A percentile compares a stretch with the other conserved stretches of the same genome.
phyloP scores from a whole-genome alignment of 2,113 vertebrate species.

The Laticauda laticaudata region DNA sequence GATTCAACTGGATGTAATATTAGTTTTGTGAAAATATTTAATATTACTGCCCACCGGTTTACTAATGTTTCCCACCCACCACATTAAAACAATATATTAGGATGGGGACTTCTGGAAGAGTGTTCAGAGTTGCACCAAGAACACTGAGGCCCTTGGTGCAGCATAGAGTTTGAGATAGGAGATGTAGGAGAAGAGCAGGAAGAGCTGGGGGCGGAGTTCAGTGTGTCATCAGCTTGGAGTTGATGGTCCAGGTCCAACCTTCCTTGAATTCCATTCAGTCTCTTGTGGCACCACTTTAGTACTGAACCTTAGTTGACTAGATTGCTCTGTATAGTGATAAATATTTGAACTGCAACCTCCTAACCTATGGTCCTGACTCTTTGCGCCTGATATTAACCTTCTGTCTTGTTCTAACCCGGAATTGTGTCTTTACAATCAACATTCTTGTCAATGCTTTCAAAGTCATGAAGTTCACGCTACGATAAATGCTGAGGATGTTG shows the following conservation, averaged over 20 bases:
- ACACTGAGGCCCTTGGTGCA: not conserved
- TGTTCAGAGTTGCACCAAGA: not conserved
- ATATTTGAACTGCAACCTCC: not conserved
- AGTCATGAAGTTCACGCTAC: not conserved
- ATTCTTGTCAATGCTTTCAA: not conserved
- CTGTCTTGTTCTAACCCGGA: not conserved
- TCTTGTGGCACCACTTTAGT: not conserved
- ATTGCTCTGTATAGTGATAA: not conserved
- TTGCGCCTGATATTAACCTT: not conserved
- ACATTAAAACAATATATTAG: not conserved
- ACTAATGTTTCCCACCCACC: not conserved
- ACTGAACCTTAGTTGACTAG: too few relatives aligned
- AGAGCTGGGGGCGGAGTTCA: not conserved
- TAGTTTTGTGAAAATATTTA: not conserved
- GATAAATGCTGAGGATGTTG: not conserved
- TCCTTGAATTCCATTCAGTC: not conserved
- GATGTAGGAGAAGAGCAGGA: not conserved
- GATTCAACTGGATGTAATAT: not conserved
- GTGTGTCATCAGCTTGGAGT: not conserved
- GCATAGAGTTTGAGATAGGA: not conserved
- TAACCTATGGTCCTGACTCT: not conserved
- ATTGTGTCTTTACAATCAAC: not conserved
- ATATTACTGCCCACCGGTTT: not conserved
- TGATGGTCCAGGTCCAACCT: not conserved
- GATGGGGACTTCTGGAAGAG: not conserved